A percentile compares a stretch with the other conserved stretches of the same genome.
phyloP scores from a whole-genome alignment of 2,797 vertebrate species.

The Pterois miles region DNA sequence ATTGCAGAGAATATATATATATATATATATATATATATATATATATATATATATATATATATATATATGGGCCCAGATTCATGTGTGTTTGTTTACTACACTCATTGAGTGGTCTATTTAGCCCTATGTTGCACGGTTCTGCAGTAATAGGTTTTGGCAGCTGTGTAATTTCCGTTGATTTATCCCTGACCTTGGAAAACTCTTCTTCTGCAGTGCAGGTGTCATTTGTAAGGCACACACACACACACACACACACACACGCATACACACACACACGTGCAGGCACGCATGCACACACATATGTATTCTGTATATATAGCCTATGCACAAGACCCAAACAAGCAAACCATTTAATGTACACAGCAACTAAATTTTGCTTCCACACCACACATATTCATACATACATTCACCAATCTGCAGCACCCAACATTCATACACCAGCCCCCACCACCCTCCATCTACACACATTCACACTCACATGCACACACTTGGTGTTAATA shows the following conservation, averaged over 20 bases:
- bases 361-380: neutral
- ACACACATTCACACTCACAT: constrained; percentile 16
- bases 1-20: neutral
- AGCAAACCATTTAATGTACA: neutral
- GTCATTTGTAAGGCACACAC: constrained; percentile 45
- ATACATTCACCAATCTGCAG: neutral
- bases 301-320: neutral
- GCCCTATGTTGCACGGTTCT: constrained; percentile 64
- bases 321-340: neutral
- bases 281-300: neutral
- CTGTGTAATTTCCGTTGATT: constrained; percentile 85
- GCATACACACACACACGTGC: neutral
- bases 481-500: constrained; percentile 30
- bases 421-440: constrained; percentile 1
- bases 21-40: neutral
- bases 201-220: constrained; percentile 65
- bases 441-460: neutral
- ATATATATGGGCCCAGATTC: neutral
- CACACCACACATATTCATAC: constrained; percentile 2
- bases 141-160: constrained; percentile 82
- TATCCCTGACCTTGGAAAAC: constrained; percentile 78
- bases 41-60: neutral
- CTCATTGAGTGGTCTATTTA: constrained; percentile 41
- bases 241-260: neutral
- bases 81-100: constrained; percentile 46